phyloP scores from a whole-genome alignment of 2,888 invertebrate species.

The Alitta virens region DNA sequence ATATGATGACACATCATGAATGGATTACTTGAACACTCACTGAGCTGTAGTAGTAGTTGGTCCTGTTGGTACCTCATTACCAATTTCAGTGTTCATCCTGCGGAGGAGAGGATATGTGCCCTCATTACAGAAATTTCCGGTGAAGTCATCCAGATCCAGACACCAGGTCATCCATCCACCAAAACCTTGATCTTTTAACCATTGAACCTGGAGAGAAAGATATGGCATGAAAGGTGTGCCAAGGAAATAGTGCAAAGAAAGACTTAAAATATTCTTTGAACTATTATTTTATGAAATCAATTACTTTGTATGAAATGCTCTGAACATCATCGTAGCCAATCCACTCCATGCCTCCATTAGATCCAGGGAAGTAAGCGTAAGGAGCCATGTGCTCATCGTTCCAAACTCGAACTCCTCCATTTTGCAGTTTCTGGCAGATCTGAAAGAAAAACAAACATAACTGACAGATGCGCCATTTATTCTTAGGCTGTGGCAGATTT shows the following conservation, averaged over 20 bases:
- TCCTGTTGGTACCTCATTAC: too few relatives aligned
- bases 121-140: slow-evolving; percentile 9
- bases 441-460: too few relatives aligned
- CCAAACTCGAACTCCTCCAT: slow-evolving; percentile 32
- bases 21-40: too few relatives aligned
- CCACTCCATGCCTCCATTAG: slow-evolving; percentile 39
- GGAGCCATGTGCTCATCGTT: slow-evolving; percentile 62
- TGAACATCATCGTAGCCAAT: slow-evolving; percentile 42
- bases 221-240: too few relatives aligned
- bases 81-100: neutral
- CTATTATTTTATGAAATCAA: neutral
- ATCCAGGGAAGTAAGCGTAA: slow-evolving; percentile 59
- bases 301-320: slow-evolving; percentile 40
- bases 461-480: too few relatives aligned
- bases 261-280: too few relatives aligned
- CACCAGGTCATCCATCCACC: slow-evolving; percentile 24
- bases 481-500: too few relatives aligned
- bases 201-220: too few relatives aligned
- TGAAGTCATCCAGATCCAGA: slow-evolving; percentile 24
- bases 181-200: too few relatives aligned
- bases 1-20: too few relatives aligned
- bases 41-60: neutral
- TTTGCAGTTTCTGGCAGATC: slow-evolving; percentile 36
- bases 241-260: too few relatives aligned
- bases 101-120: slow-evolving; percentile 19